phyloP scores from a whole-genome alignment of 2,797 vertebrate genomes.

The Anolis apletophallus region DNA sequence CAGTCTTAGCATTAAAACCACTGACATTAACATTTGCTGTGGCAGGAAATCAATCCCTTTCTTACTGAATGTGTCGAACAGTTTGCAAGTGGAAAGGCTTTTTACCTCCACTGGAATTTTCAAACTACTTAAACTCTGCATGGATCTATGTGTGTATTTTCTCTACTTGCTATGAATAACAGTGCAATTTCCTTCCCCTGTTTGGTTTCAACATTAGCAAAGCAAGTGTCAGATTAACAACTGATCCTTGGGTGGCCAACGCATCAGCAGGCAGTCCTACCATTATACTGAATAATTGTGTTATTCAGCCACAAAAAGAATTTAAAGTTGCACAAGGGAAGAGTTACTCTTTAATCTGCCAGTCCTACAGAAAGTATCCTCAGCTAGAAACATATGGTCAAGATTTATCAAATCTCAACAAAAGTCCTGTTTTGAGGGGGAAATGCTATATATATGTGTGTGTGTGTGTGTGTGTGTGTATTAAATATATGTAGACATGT shows the following conservation, averaged over 20 bases:
- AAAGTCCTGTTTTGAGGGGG: no score
- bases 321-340: conserved; percentile 34
- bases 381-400: conserved; percentile 51
- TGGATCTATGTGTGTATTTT: background rate
- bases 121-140: background rate
- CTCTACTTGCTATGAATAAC: background rate
- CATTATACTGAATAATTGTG: conserved; percentile 51
- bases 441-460: no score
- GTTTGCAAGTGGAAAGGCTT: background rate
- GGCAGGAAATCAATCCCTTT: background rate
- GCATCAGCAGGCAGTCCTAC: conserved; percentile 29
- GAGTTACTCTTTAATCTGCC: conserved; percentile 20
- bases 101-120: background rate
- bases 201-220: background rate
- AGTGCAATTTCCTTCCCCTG: background rate
- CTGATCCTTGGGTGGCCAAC: background rate
- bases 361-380: conserved; percentile 42
- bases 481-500: no score
- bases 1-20: background rate
- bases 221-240: background rate
- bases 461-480: no score
- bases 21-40: background rate
- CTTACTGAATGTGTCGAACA: rapidly evolving
- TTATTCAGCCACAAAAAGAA: conserved; percentile 59
- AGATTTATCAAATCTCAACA: conserved; percentile 1